phyloP scores from a whole-genome alignment of 2,113 vertebrate species.

The Myrmecobius fasciatus region DNA sequence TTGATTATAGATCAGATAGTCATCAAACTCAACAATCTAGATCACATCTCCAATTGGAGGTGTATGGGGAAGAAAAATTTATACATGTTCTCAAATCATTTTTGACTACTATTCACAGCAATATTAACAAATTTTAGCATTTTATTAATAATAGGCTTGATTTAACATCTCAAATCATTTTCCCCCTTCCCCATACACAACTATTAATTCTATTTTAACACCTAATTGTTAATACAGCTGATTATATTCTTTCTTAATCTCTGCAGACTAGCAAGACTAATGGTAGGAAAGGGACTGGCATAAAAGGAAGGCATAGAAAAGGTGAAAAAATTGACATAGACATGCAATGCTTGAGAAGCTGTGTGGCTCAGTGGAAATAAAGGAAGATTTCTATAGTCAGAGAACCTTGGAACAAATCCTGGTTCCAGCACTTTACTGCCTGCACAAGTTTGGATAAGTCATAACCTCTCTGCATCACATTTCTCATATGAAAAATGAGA shows the following conservation, averaged over 20 bases:
- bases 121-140: background rate
- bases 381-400: background rate
- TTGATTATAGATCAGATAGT: background rate
- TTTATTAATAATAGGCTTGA: background rate
- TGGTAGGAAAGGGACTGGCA: background rate
- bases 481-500: background rate
- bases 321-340: background rate
- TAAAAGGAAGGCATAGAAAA: background rate
- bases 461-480: background rate
- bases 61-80: background rate
- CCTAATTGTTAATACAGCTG: background rate
- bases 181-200: background rate
- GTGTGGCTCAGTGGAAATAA: background rate
- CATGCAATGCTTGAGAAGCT: background rate
- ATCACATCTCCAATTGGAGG: background rate
- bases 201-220: background rate
- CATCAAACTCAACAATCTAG: background rate
- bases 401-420: background rate
- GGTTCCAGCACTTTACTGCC: background rate
- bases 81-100: background rate
- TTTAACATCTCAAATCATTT: background rate
- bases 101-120: conserved; percentile 14
- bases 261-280: background rate
- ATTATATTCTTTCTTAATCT: background rate
- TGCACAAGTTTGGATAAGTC: background rate